These are phyloP conservation scores for Drosophila quinaria DNA, from an alignment of 2,888 invertebrate genomes.

Conservation along the genomic window DNA sequence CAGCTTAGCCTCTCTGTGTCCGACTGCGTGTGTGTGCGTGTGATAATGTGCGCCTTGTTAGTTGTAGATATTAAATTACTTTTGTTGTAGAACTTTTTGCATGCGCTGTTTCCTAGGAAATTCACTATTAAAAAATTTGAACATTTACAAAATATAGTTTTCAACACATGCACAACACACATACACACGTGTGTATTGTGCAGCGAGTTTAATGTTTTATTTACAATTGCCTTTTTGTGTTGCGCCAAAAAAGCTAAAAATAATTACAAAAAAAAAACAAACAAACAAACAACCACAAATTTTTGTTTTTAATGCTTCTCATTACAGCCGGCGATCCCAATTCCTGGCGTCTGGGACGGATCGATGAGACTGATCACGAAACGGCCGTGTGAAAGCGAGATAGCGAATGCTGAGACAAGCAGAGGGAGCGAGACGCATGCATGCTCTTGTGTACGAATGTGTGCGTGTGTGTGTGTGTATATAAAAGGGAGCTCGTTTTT, in stretches of 20 bases:
- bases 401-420: slow-evolving; percentile 10
- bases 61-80: slow-evolving; percentile 11
- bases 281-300: neutral
- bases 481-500: slow-evolving; percentile 11
- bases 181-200: neutral
- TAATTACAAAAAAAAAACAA: neutral
- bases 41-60: slow-evolving; percentile 5
- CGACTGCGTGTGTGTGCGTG: slow-evolving; percentile 4
- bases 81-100: slow-evolving; percentile 28
- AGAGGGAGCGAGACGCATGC: slow-evolving; percentile 24
- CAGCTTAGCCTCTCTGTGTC: slow-evolving; percentile 11
- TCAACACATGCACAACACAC: neutral
- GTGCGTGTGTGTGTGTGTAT: slow-evolving; percentile 9
- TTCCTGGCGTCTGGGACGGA: slow-evolving; percentile 92
- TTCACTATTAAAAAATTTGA: neutral
- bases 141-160: neutral
- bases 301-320: neutral
- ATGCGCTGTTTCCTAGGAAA: slow-evolving; percentile 29
- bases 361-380: slow-evolving; percentile 93
- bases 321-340: slow-evolving; percentile 90
- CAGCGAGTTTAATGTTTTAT: slow-evolving; percentile 19
- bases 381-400: slow-evolving; percentile 89
- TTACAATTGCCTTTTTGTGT: slow-evolving; percentile 11
- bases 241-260: slow-evolving; percentile 1
- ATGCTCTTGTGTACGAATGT: neutral